Evolutionary conservation across 2,888 invertebrate genomes (phyloP), one percentile per base, ranked within the genome.

Genomic region (Schizotus pectinicornis): DNA sequence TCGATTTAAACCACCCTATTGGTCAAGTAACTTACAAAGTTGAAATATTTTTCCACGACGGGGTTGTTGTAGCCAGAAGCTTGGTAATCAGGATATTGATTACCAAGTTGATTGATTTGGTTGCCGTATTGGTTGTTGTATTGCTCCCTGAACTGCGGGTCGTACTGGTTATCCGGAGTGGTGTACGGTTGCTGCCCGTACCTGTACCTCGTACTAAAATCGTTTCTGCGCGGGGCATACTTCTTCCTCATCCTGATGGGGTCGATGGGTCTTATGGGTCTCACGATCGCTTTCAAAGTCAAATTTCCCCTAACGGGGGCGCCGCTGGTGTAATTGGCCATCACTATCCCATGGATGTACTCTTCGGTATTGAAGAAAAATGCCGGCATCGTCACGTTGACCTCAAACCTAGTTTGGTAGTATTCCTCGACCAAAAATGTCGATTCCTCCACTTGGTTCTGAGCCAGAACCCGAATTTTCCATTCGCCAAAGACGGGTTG

Each of bases 281-380:
- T 81, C 31, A 94, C 82, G 14, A 88, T 89, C 0, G 94, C 94
- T 76, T 87, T 88, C 1, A 97, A 81, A 0, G 95, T 95, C 12
- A 95, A 84, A 81, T 96, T 96, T 6, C 96, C 96, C 33, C 83
- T 83, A 0, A 95, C 95, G 0, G 96, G 95, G 22, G 90, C 91
- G 1, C 97, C 97, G 58, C 94, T 95, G 0, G 96, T 96, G 75
- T 95, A 96, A 85, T 98, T 98, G 0, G 97, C 96, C 87, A 93
- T 91, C 1, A 98, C 86, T 0, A 88, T 86, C 0, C 97, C 98
- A 73, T 89, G 85, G 73, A 98, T 88, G 73, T 82, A 94, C 7
- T 84, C 86, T 70, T 95, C 94, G 13, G 90, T 90, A 71, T 91
- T 92, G 77, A 95, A 91, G 81, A 97, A 92, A 79, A 95, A 95